phyloP scores from a whole-genome alignment of 2,888 invertebrate genomes.

The Drepana falcataria region DNA sequence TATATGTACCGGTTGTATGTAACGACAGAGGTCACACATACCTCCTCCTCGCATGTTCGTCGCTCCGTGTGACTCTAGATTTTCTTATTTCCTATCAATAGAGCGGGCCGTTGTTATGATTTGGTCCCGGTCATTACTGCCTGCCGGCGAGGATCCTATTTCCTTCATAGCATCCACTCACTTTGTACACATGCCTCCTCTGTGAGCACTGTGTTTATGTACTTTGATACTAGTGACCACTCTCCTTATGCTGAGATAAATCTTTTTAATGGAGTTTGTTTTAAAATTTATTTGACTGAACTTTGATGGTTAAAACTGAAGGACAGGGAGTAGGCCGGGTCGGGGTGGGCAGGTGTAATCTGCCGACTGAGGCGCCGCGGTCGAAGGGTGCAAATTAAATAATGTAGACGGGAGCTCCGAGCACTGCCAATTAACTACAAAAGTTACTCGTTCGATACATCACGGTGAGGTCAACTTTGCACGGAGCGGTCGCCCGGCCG shows the following conservation, averaged over 20 bases:
- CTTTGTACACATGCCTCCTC: background rate
- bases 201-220: background rate
- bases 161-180: slow-evolving; percentile 13
- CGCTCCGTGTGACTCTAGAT: slow-evolving; percentile 5
- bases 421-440: slow-evolving; percentile 2
- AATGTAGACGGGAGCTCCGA: background rate
- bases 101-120: slow-evolving; percentile 35
- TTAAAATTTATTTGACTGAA: background rate
- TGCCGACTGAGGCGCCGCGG: background rate
- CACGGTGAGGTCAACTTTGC: background rate
- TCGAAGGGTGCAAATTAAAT: slow-evolving; percentile 1
- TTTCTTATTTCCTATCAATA: slow-evolving; percentile 32
- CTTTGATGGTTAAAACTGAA: background rate
- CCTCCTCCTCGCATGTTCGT: slow-evolving; percentile 6
- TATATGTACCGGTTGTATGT: too few species aligned
- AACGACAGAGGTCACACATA: background rate
- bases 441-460: slow-evolving; percentile 1
- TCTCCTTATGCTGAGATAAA: too few species aligned
- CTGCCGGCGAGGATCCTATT: slow-evolving; percentile 25
- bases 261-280: too few species aligned
- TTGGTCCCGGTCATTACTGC: slow-evolving; percentile 31
- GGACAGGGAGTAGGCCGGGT: background rate
- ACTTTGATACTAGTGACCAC: too few species aligned
- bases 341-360: slow-evolving; percentile 1
- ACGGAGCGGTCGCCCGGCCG: background rate